Evolutionary conservation across 2,797 vertebrate genomes (phyloP).

Genomic region (Etheostoma nigrum): DNA sequence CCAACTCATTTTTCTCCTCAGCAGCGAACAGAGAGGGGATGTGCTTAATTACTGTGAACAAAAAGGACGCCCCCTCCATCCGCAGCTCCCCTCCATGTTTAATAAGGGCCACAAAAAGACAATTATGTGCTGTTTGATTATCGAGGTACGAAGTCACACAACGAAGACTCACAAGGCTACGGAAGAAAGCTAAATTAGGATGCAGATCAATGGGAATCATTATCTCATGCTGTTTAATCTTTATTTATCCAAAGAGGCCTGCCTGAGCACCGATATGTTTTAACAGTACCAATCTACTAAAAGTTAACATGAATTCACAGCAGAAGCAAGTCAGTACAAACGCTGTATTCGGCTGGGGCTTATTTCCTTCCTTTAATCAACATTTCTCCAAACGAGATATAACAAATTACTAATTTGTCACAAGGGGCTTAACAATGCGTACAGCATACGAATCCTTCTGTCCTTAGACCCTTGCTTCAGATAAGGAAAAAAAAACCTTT

Average conservation of each 20-base stretch:
- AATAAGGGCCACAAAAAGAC: conserved; percentile 70
- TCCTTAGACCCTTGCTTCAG: too few species aligned
- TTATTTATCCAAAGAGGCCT: conserved; percentile 51
- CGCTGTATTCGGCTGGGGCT: not conserved
- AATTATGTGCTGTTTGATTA: conserved; percentile 67
- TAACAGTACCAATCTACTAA: conserved; percentile 19
- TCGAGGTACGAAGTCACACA: conserved; percentile 60
- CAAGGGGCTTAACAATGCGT: too few species aligned
- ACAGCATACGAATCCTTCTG: too few species aligned
- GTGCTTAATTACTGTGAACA: conserved; percentile 64
- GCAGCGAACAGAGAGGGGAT: conserved; percentile 34
- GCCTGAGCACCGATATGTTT: conserved; percentile 23
- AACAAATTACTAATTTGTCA: not conserved
- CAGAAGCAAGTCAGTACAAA: not conserved
- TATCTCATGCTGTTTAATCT: conserved; percentile 50
- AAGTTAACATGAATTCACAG: not conserved
- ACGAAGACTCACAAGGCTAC: conserved; percentile 36
- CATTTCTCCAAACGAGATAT: not conserved
- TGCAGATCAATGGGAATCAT: conserved; percentile 64
- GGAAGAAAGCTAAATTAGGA: conserved; percentile 49
- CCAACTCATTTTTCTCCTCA: conserved; percentile 36
- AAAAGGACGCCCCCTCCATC: conserved; percentile 28
- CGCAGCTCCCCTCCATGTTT: conserved; percentile 26
- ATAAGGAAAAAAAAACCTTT: too few species aligned
- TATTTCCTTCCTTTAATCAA: not conserved